These are phyloP conservation scores for Sebastes oblongus DNA, from an alignment of 2,797 vertebrate species.

Conservation along the genomic window DNA sequence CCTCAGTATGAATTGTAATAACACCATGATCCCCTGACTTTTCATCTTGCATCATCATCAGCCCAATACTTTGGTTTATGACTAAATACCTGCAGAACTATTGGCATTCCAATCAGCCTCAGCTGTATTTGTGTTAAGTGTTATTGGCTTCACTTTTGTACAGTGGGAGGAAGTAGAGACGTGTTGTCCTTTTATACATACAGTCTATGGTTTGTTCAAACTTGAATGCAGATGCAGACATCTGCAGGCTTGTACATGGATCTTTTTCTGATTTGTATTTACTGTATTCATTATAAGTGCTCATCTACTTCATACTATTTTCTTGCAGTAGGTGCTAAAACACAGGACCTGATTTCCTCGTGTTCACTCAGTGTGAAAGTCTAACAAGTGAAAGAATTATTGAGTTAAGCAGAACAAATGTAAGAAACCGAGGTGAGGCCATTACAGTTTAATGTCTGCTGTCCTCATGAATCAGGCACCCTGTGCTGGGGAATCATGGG, in stretches of 20 bases:
- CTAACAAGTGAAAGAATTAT: constrained; percentile 44
- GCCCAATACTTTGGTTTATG: background rate
- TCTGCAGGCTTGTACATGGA: background rate
- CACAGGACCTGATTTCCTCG: background rate
- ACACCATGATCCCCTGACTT: too few species aligned
- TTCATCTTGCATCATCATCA: background rate
- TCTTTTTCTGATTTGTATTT: background rate
- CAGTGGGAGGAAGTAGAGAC: too few species aligned
- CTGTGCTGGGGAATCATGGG: constrained; percentile 22
- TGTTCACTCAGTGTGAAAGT: constrained; percentile 8
- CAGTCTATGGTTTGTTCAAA: background rate
- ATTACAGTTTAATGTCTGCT: constrained; percentile 55
- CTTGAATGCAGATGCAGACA: background rate
- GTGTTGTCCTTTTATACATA: too few species aligned
- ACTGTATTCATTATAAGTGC: background rate
- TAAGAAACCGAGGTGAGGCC: constrained; percentile 22
- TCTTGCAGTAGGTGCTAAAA: background rate
- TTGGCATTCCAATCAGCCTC: too few species aligned
- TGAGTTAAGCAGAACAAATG: constrained; percentile 38
- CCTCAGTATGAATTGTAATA: background rate
- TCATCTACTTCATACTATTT: background rate
- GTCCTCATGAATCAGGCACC: constrained; percentile 45
- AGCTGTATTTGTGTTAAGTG: background rate
- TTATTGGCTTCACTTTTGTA: background rate
- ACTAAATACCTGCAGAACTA: background rate